Conservation (phyloP, 2,113 vertebrate species). For the Leuciscus idus region DNA sequence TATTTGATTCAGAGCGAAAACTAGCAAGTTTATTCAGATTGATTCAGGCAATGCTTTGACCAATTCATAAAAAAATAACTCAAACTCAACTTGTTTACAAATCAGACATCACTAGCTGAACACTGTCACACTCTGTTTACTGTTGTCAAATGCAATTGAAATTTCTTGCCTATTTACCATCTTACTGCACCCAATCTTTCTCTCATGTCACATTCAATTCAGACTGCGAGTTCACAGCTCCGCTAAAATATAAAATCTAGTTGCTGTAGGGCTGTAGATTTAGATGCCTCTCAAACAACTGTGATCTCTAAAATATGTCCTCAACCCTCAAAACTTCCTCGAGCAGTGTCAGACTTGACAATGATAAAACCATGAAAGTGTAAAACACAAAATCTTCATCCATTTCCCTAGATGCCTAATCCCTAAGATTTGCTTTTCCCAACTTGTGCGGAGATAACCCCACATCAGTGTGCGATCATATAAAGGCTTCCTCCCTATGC, state of each 20-base stretch:
- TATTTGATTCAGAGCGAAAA: background rate
- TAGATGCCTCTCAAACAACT: slow-evolving; percentile 4
- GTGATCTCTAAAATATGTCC: slow-evolving; percentile 10
- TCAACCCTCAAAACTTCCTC: background rate
- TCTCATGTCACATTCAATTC: slow-evolving; percentile 33
- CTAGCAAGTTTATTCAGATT: background rate
- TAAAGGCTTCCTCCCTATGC: slow-evolving; percentile 55
- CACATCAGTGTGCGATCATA: slow-evolving; percentile 58
- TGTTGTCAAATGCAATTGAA: slow-evolving; percentile 19
- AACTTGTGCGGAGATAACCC: slow-evolving; percentile 8
- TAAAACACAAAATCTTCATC: slow-evolving; percentile 63
- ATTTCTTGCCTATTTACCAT: background rate
- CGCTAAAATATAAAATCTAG: slow-evolving; percentile 37
- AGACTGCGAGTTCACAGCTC: slow-evolving; percentile 50
- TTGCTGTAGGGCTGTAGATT: background rate
- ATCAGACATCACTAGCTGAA: slow-evolving; percentile 11
- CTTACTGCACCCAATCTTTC: slow-evolving; percentile 5
- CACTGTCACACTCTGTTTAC: background rate
- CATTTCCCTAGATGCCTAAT: background rate
- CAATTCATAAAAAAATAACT: background rate
- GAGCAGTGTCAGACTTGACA: slow-evolving; percentile 60
- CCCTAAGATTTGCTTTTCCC: background rate
- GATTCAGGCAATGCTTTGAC: slow-evolving; percentile 6
- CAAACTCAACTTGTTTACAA: slow-evolving; percentile 10
- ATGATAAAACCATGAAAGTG: slow-evolving; percentile 59